Evolutionary conservation across 2,888 invertebrate genomes (phyloP).

Genomic region (Graphium colonna): DNA sequence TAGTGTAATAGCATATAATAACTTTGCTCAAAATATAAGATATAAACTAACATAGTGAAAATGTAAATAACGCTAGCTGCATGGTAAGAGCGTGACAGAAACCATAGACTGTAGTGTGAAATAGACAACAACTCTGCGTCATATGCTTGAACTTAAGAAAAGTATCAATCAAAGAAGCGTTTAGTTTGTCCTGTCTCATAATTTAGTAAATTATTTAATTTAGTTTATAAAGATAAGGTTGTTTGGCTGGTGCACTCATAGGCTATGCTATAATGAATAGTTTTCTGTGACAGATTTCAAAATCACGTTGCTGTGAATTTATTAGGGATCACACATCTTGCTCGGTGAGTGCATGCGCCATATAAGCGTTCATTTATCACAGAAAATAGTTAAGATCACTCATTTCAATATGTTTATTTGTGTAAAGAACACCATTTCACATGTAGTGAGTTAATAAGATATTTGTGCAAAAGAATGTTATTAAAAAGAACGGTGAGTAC

Average conservation of each 20-base stretch:
- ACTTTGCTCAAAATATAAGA: no score
- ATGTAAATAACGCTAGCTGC: no score
- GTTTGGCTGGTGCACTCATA: conserved; percentile 24
- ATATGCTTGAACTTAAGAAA: no score
- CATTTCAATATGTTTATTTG: no score
- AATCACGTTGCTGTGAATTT: conserved; percentile 70
- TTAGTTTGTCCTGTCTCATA: neutral
- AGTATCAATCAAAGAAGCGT: neutral
- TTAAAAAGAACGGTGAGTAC: no score
- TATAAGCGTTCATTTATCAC: conserved; percentile 29
- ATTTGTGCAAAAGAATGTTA: neutral
- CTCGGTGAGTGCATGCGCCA: conserved; percentile 67
- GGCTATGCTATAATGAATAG: conserved; percentile 13
- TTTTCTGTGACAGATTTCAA: conserved; percentile 60
- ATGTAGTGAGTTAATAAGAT: neutral
- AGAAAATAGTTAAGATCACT: neutral
- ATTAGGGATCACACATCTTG: conserved; percentile 60
- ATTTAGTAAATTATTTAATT: neutral
- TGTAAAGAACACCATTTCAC: no score
- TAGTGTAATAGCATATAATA: no score
- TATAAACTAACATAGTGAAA: no score
- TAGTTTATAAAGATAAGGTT: neutral
- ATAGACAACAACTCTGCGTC: no score
- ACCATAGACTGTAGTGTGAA: no score
- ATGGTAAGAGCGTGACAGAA: no score